These are phyloP conservation scores for Pampus argenteus DNA, from an alignment of 2,797 vertebrate species.

Conservation along the genomic window DNA sequence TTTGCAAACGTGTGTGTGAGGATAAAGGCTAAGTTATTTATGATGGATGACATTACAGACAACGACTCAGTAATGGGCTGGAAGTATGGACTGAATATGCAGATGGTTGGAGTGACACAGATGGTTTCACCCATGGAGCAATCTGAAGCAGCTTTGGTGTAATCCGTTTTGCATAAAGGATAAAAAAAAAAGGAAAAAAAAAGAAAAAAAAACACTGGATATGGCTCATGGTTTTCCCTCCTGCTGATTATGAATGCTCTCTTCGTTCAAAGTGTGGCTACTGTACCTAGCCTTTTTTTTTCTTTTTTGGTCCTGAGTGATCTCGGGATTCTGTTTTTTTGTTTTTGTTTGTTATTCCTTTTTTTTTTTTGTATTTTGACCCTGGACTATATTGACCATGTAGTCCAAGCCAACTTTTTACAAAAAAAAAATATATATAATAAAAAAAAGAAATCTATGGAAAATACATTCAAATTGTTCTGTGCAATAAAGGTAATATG, in stretches of 20 bases:
- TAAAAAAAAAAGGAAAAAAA: slow-evolving; percentile 67
- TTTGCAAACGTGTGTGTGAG: slow-evolving; percentile 63
- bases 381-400: slow-evolving; percentile 82
- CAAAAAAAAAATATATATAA: slow-evolving; percentile 77
- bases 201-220: slow-evolving; percentile 63
- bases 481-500: slow-evolving; percentile 92
- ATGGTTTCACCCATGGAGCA: slow-evolving; percentile 82
- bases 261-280: slow-evolving; percentile 84
- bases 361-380: slow-evolving; percentile 74
- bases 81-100: slow-evolving; percentile 76
- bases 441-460: slow-evolving; percentile 83
- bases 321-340: slow-evolving; percentile 62
- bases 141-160: slow-evolving; percentile 81
- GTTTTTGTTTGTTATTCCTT: slow-evolving; percentile 64
- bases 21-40: slow-evolving; percentile 76
- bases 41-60: slow-evolving; percentile 80
- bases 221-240: slow-evolving; percentile 78
- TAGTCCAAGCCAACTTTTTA: slow-evolving; percentile 88
- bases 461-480: slow-evolving; percentile 89
- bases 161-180: slow-evolving; percentile 82
- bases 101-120: slow-evolving; percentile 79
- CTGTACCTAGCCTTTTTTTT: slow-evolving; percentile 77
- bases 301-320: slow-evolving; percentile 72
- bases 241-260: slow-evolving; percentile 85
- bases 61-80: slow-evolving; percentile 74